phyloP scores from a whole-genome alignment of 2,797 vertebrate species.

The Ctenopoma kingsleyae region DNA sequence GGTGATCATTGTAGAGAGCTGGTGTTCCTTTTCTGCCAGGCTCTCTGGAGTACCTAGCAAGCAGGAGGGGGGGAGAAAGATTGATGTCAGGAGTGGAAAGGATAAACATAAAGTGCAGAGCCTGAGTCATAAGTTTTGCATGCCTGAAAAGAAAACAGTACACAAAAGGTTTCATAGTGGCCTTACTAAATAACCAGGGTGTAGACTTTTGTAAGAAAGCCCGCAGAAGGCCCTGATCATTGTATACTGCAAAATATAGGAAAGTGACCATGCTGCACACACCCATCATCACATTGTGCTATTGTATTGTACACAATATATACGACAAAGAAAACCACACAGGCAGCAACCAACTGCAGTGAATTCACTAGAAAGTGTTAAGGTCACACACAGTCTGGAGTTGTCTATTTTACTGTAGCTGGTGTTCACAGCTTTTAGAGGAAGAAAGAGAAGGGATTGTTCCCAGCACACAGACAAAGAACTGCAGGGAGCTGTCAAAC shows the following conservation, averaged over 20 bases:
- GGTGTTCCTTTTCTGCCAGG: conserved; percentile 97
- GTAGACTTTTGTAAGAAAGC: conserved; percentile 31
- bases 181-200: conserved; percentile 23
- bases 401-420: conserved; percentile 66
- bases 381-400: conserved; percentile 80
- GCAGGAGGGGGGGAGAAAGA: background rate
- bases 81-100: conserved; percentile 30
- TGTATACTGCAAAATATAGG: conserved; percentile 58
- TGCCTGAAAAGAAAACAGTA: conserved; percentile 1
- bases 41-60: conserved; percentile 95
- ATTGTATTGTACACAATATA: conserved; percentile 65
- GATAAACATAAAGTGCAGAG: conserved; percentile 34
- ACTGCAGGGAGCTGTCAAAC: conserved; percentile 74
- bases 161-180: conserved; percentile 22
- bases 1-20: conserved; percentile 98
- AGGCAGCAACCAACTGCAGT: conserved; percentile 65
- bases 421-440: conserved; percentile 71
- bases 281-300: conserved; percentile 60
- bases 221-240: conserved; percentile 33
- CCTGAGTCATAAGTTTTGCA: conserved; percentile 11
- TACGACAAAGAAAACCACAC: conserved; percentile 69
- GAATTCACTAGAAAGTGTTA: conserved; percentile 77
- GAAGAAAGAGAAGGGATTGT: conserved; percentile 77
- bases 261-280: conserved; percentile 46
- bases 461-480: conserved; percentile 72